Percentiles rank a stretch among this genome's conserved stretches.
Conservation (phyloP, 2,113 vertebrate species). For the Hymenochirus boettgeri region DNA sequence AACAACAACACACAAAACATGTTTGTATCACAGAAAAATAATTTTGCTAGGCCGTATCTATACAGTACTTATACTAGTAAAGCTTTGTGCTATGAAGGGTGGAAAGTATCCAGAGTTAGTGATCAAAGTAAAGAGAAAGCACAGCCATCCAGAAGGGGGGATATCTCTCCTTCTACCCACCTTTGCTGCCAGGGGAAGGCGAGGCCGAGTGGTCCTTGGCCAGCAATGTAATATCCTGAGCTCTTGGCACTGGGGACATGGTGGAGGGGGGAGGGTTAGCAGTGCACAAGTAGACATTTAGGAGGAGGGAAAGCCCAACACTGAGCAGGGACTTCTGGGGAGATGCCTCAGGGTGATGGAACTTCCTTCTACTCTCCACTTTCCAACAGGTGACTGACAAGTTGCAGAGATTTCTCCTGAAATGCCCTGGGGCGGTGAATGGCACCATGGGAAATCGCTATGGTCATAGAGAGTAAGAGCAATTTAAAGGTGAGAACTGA, state of each 20-base stretch:
- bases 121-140: neutral
- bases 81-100: neutral
- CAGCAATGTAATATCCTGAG: conserved; percentile 33
- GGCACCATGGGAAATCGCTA: too few species aligned
- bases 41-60: too few species aligned
- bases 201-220: conserved; percentile 37
- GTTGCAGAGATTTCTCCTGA: conserved; percentile 8
- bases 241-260: conserved; percentile 34
- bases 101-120: neutral
- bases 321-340: conserved; percentile 22
- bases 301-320: conserved; percentile 34
- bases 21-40: too few species aligned
- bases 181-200: conserved; percentile 34
- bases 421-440: neutral
- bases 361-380: conserved; percentile 27
- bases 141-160: neutral
- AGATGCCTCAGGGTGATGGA: conserved; percentile 36
- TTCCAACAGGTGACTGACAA: neutral
- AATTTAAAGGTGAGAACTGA: too few species aligned
- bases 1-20: too few species aligned
- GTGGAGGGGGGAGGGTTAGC: conserved; percentile 25
- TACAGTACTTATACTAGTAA: too few species aligned
- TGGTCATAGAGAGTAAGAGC: too few species aligned
- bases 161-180: conserved; percentile 22
- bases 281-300: conserved; percentile 29